These are phyloP conservation scores for Barnardius zonarius DNA, from an alignment of 2,113 vertebrate genomes.

Conservation along the genomic window DNA sequence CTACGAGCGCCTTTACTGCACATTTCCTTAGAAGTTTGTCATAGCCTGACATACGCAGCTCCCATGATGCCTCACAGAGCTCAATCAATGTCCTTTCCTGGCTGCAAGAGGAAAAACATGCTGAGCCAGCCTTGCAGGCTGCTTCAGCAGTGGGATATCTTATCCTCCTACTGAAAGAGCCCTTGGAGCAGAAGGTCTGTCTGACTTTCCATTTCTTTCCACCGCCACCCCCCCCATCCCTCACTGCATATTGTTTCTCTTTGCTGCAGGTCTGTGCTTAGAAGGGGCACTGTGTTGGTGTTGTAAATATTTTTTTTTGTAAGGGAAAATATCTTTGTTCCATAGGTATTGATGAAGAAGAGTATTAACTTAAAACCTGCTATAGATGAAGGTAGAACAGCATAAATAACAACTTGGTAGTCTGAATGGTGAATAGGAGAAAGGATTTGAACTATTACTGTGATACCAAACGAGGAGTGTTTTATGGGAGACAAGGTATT, in stretches of 20 bases:
- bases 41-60: fast-evolving
- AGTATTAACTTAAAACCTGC: background rate
- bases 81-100: background rate
- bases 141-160: background rate
- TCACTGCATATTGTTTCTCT: background rate
- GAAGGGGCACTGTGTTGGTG: background rate
- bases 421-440: background rate
- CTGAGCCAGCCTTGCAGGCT: background rate
- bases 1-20: background rate
- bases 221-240: fast-evolving
- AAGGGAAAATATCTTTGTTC: background rate
- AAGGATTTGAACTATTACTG: background rate
- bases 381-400: background rate
- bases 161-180: background rate
- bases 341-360: background rate
- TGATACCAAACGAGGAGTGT: background rate
- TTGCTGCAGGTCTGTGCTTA: background rate
- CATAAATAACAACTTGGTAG: background rate
- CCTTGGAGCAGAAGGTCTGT: background rate
- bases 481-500: background rate
- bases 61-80: background rate
- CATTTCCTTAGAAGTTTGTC: background rate
- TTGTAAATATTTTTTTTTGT: background rate
- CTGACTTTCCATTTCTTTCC: background rate
- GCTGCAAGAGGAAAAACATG: background rate